A percentile compares a stretch with the other conserved stretches of the same genome.
These are phyloP conservation scores for Hydrozoanthus tunicans DNA, from an alignment of 64 coral and sea anemone genomes.

Conservation along the genomic window DNA sequence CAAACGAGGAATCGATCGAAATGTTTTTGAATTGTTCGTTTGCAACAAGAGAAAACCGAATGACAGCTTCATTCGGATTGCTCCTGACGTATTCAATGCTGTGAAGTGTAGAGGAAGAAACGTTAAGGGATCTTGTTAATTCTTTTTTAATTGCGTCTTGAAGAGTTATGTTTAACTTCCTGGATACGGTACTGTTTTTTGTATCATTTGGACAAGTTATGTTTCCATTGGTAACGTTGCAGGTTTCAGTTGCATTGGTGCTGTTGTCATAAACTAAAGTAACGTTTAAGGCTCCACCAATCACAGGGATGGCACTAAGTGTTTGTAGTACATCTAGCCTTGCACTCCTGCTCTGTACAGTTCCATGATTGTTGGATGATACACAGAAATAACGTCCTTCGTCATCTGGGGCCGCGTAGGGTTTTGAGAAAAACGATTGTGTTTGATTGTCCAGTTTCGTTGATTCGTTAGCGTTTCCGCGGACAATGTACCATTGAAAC, in stretches of 20 bases:
- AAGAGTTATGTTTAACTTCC: not conserved
- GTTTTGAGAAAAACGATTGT: not conserved
- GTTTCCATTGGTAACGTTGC: not conserved
- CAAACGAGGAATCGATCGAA: not conserved
- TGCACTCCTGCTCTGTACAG: not conserved
- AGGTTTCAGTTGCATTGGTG: not conserved
- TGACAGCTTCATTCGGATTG: not conserved
- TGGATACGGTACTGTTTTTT: not conserved
- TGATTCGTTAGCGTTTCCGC: not conserved
- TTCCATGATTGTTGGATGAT: conserved; percentile 18
- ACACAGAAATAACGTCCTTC: conserved; percentile 24
- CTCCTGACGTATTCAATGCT: not conserved
- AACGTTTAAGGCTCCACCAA: conserved; percentile 5
- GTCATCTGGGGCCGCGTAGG: not conserved
- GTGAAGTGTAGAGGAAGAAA: not conserved
- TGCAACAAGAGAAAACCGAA: conserved; percentile 18
- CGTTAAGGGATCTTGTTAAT: not conserved
- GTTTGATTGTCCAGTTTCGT: not conserved
- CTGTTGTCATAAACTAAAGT: not conserved
- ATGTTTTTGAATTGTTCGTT: conserved; percentile 1
- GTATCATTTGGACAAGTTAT: not conserved
- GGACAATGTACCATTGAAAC: conserved; percentile 15
- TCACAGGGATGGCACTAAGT: not conserved
- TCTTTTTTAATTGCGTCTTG: not conserved
- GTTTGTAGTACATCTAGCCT: not conserved